phyloP scores from a whole-genome alignment of 1,140 invertebrate genomes.

The Ceratosolen fusciceps region DNA sequence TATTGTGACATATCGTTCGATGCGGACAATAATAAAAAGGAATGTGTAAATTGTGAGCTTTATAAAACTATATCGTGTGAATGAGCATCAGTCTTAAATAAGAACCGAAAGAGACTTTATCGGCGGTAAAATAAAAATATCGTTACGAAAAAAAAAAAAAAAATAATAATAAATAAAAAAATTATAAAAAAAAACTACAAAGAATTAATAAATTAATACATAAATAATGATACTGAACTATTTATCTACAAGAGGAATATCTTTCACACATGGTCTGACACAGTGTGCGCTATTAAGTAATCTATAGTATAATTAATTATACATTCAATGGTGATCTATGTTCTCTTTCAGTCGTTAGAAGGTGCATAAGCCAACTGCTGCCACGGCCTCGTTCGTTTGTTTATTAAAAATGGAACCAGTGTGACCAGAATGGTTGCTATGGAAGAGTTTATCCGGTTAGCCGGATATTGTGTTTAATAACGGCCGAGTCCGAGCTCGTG shows the following conservation, averaged over 20 bases:
- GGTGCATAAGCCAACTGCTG: slow-evolving; percentile 61
- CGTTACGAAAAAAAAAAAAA: slow-evolving; percentile 7
- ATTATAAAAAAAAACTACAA: neutral
- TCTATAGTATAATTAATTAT: slow-evolving; percentile 41
- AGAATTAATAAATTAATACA: slow-evolving; percentile 16
- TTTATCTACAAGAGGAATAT: slow-evolving; percentile 43
- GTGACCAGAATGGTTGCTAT: slow-evolving; percentile 72
- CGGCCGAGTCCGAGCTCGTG: neutral
- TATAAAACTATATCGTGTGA: slow-evolving; percentile 12
- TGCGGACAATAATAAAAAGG: neutral
- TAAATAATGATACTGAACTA: slow-evolving; percentile 39
- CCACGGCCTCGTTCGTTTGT: slow-evolving; percentile 65
- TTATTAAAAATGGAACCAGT: slow-evolving; percentile 71
- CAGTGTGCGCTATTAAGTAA: slow-evolving; percentile 20
- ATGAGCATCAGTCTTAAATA: slow-evolving; percentile 36
- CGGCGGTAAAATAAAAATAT: slow-evolving; percentile 7
- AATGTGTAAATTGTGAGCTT: slow-evolving; percentile 20
- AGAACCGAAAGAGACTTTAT: slow-evolving; percentile 23
- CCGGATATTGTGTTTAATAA: neutral
- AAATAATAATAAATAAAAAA: too few species aligned
- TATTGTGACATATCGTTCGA: neutral
- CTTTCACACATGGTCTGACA: slow-evolving; percentile 3
- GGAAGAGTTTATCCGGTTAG: slow-evolving; percentile 38
- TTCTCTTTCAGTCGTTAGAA: slow-evolving; percentile 41
- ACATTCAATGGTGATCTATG: slow-evolving; percentile 33